Evolutionary conservation across 2,888 invertebrate species (phyloP), one percentile per base, ranked within the genome.

Genomic region (Callyntrura sp.): DNA sequence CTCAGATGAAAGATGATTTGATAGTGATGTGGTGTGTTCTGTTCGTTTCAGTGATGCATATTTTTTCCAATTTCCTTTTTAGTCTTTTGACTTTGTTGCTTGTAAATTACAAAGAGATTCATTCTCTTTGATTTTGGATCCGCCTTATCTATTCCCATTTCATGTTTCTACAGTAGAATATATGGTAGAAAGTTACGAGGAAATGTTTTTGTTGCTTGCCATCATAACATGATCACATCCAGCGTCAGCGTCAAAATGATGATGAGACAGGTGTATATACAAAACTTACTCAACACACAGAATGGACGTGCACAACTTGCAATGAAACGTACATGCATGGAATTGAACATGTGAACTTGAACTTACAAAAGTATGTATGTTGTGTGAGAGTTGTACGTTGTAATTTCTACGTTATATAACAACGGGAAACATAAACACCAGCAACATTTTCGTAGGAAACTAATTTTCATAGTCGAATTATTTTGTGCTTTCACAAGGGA

Each of bases 81-180:
- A 45, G 43, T n/a, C 8, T 43, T 20, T 45, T 9, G 35, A 12
- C 35, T 70, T n/a, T 70, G 70, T 20, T 70, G 70, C 6, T 5
- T 35, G 28, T 43, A 70, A 70, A 35, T 70, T 70, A 43, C 43
- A 12, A 70, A 5, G 45, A 70, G 70, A 70, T 70, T 5, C n/a
- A 70, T 70, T n/a, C 43, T 70, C 43, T 17, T n/a, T n/a, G 17
- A 9, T 35, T 35, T 35, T 35, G n/a, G n/a, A 8, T 17, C 60
- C 60, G 17, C n/a, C 20, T 62, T 62, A 9, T 25, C 62, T 12
- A 5, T n/a, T 70, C 45, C 17, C 43, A 51, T 70, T 17, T 17
- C 45, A n/a, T n/a, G 35, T 70, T 70, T 70, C 35, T 35, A 2
- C 6, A 35, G 35, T 35, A 35, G 35, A 70, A 70, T 70, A 35